Percentiles rank a stretch among this genome's conserved stretches.
Conservation (phyloP, 2,888 invertebrate genomes). For the Drosophila neutralis region DNA sequence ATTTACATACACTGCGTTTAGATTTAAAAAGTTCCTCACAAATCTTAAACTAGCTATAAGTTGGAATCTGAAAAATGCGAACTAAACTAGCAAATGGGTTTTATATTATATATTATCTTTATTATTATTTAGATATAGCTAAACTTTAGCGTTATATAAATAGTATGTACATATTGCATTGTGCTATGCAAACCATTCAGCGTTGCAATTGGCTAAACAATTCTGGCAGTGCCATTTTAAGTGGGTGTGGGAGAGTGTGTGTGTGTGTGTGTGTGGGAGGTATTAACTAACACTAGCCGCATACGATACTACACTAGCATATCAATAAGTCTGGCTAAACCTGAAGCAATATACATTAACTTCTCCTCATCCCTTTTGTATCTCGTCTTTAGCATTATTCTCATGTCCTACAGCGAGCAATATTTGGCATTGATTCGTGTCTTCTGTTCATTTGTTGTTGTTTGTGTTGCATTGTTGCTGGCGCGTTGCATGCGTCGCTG, state of each 20-base stretch:
- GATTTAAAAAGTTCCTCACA: conserved; percentile 26
- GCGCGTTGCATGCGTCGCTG: conserved; percentile 62
- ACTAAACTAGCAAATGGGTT: conserved; percentile 39
- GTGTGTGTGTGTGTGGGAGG: conserved; percentile 23
- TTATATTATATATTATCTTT: not conserved
- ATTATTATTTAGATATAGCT: conserved; percentile 15
- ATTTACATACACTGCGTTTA: conserved; percentile 5
- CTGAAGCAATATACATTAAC: not conserved
- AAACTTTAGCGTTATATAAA: conserved; percentile 17
- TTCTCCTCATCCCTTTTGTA: not conserved
- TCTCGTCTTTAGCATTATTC: conserved; percentile 17
- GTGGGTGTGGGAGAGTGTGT: conserved; percentile 23
- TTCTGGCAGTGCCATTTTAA: conserved; percentile 69
- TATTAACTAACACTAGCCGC: conserved; percentile 11
- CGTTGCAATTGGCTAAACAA: conserved; percentile 39
- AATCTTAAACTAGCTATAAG: conserved; percentile 24
- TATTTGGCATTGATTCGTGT: conserved; percentile 49
- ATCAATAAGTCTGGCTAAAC: conserved; percentile 8
- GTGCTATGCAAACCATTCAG: conserved; percentile 37
- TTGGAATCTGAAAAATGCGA: conserved; percentile 28
- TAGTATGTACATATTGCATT: conserved; percentile 53
- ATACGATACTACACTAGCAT: conserved; percentile 8
- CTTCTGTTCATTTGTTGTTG: conserved; percentile 37
- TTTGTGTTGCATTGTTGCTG: conserved; percentile 67
- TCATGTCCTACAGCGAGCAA: conserved; percentile 58